Evolutionary conservation across 2,113 vertebrate genomes (phyloP).

Genomic region (Octodon degus): DNA sequence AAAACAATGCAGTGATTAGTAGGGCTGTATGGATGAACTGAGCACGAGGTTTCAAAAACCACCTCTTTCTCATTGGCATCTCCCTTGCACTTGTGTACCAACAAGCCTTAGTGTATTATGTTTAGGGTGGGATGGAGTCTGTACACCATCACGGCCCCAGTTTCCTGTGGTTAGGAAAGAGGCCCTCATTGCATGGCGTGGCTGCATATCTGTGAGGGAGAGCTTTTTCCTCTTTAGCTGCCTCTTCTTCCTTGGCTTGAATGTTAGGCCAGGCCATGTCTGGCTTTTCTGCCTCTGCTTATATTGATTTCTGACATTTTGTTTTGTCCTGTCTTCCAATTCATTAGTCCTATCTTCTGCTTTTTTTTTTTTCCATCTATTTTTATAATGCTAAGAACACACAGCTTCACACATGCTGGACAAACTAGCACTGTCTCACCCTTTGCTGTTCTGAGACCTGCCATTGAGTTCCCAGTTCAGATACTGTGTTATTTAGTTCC

Average conservation of each 20-base stretch:
- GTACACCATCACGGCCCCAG: neutral
- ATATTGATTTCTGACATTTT: constrained; percentile 11
- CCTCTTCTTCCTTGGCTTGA: neutral
- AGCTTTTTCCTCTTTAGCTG: neutral
- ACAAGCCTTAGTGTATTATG: neutral
- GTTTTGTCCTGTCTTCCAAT: neutral
- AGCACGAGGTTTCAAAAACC: neutral
- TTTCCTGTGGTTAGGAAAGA: neutral
- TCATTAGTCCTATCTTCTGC: neutral
- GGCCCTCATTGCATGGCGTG: too few species aligned
- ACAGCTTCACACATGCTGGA: neutral
- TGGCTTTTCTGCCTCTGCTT: constrained; percentile 9
- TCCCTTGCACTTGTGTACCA: neutral
- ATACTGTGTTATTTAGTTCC: neutral
- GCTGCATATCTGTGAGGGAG: neutral
- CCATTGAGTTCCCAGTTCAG: constrained; percentile 12
- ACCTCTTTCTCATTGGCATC: neutral
- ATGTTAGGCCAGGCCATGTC: neutral
- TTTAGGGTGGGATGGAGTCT: neutral
- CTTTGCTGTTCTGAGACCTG: neutral
- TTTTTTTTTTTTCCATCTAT: neutral
- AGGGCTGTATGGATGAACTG: neutral
- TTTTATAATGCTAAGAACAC: neutral
- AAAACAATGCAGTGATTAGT: neutral
- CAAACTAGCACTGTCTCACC: neutral